Evolutionary conservation across 2,113 vertebrate species (phyloP), one percentile per base, ranked within the genome.

Genomic region (Hiodon tergisus): DNA sequence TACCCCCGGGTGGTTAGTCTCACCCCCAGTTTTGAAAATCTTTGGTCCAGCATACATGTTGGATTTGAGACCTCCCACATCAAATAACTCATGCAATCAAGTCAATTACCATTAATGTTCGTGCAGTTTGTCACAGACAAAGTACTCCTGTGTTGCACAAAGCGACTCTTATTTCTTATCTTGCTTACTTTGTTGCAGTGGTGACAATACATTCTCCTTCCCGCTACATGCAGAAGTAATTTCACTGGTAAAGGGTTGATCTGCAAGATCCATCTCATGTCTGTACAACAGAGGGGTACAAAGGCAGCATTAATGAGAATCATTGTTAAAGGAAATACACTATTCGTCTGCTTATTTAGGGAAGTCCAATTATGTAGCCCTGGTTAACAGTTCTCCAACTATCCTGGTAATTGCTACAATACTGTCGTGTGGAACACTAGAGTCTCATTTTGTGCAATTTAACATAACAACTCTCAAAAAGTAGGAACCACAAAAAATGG

Each of bases 341-440:
- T 7, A 69, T 70, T 69, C 67, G 61, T 70, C 69, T 76, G 50
- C 67, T 76, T 76, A 76, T 70, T 76, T 70, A 70, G 67, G 67
- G 50, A 50, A 62, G 67, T 54, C 66, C 48, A 70, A 76, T 76
- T 69, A 76, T 70, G 74, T 53, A 17, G 54, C 67, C 13, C 17
- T 68, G 73, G 65, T 51, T 75, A 75, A 68, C 46, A 31, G 73
- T 68, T 58, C 63, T 67, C 31, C 65, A 67, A 65, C 65, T 10
- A 48, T 57, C 10, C 53, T 55, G 53, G 63, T 75, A 75, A 75
- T 75, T 67, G 73, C 54, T 16, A 53, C 50, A 55, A 10, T 51
- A 16, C 67, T 62, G 57, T 57, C 54, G 57, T 62, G 47, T 69
- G 67, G 6, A 53, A 58, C 55, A 69, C n/a, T 16, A 52, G 48